Conservation (phyloP, 2,888 invertebrate species). For the Sesia apiformis region DNA sequence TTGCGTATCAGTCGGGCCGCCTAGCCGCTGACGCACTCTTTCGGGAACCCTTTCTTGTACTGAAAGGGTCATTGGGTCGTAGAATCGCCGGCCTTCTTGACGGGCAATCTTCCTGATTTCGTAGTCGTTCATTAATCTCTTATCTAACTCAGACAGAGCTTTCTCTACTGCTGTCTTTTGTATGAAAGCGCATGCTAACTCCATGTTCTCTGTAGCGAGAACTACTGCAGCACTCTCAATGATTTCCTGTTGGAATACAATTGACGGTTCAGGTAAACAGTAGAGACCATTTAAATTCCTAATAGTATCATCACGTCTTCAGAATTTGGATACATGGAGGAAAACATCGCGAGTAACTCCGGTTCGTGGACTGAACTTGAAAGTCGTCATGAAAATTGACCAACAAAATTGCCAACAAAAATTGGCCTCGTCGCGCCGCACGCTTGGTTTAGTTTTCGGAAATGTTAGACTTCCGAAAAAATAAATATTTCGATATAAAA, state of each 20-base stretch:
- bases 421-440: no score
- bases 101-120: constrained; percentile 92
- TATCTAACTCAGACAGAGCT: constrained; percentile 96
- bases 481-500: no score
- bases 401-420: no score
- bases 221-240: constrained; percentile 92
- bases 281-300: no score
- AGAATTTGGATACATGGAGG: no score
- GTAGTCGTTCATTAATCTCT: constrained; percentile 89
- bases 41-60: constrained; percentile 97
- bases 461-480: no score
- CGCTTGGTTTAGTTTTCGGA: no score
- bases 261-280: no score
- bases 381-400: no score
- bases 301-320: no score
- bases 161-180: constrained; percentile 99
- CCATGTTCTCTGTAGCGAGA: constrained; percentile 96
- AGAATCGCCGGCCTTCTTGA: constrained; percentile 91
- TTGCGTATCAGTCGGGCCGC: constrained; percentile 86
- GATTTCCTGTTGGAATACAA: constrained; percentile 77
- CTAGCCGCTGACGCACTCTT: constrained; percentile 90
- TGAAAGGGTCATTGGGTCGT: constrained; percentile 89
- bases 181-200: constrained; percentile 96
- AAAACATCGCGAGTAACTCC: no score
- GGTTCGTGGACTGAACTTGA: no score